Percentiles rank a stretch among this genome's conserved stretches.
Evolutionary conservation across 2,888 invertebrate species (phyloP).

Genomic region (Amblyteles armatorius): DNA sequence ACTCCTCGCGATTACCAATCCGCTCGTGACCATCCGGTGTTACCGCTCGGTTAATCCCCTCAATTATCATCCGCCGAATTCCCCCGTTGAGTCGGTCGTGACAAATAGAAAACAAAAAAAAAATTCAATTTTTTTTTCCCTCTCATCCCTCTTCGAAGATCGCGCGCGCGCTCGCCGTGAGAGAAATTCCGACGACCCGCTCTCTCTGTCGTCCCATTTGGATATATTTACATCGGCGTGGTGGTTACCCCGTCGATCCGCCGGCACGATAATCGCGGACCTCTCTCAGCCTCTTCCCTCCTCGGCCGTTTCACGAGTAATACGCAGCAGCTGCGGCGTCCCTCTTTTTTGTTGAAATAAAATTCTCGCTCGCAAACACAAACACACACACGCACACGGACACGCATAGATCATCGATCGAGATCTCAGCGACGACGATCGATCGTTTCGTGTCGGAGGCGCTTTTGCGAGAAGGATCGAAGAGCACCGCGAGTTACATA

Average conservation of each 20-base stretch:
- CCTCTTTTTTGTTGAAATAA: neutral
- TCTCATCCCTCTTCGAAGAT: neutral
- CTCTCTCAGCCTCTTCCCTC: conserved; percentile 6
- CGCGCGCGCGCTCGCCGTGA: conserved; percentile 7
- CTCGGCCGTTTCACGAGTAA: conserved; percentile 48
- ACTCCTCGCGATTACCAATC: conserved; percentile 43
- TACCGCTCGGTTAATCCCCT: neutral
- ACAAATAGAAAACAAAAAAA: neutral
- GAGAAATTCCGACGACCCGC: conserved; percentile 24
- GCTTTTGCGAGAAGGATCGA: conserved; percentile 20
- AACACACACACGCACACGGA: neutral
- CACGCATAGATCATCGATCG: conserved; percentile 14
- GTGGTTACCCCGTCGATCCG: conserved; percentile 60
- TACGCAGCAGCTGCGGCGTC: conserved; percentile 53
- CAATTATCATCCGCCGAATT: neutral
- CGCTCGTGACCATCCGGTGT: neutral
- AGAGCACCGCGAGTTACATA: neutral
- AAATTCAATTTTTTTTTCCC: neutral
- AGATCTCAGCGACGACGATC: neutral
- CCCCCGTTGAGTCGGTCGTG: neutral
- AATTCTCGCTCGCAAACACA: neutral
- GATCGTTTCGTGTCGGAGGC: neutral
- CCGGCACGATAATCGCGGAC: conserved; percentile 55
- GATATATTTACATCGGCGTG: conserved; percentile 66
- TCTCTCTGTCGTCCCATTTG: conserved; percentile 63